These are phyloP conservation scores for Dermatemys mawii DNA, from an alignment of 2,113 vertebrate species.

Conservation along the genomic window DNA sequence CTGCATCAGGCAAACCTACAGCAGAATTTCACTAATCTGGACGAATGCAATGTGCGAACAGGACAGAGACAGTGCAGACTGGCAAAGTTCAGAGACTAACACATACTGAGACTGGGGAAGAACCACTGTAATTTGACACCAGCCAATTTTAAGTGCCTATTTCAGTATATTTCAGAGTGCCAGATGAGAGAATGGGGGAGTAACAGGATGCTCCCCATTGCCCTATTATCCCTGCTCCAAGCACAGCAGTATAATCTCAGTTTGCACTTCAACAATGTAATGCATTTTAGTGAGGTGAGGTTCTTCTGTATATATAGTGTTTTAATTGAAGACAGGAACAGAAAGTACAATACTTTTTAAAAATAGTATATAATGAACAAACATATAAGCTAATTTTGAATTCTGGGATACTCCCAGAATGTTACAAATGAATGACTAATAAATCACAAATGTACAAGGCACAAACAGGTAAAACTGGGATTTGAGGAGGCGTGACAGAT, in stretches of 20 bases:
- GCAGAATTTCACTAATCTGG: neutral
- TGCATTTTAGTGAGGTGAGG: fast-evolving
- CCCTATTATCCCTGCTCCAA: neutral
- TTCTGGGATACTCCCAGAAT: fast-evolving
- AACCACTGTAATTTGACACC: neutral
- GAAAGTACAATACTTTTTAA: neutral
- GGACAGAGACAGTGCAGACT: neutral
- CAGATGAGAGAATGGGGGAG: neutral
- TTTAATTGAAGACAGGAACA: neutral
- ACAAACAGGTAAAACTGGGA: neutral
- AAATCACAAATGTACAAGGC: fast-evolving
- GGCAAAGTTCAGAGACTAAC: neutral
- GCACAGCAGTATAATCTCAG: neutral
- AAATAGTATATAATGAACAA: neutral
- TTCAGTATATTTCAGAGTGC: neutral
- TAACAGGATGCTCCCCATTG: neutral
- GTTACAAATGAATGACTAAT: fast-evolving
- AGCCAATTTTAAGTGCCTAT: neutral
- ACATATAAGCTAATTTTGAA: neutral
- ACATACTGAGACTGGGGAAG: neutral
- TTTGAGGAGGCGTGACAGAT: neutral
- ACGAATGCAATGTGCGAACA: neutral
- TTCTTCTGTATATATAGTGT: neutral
- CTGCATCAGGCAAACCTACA: neutral
- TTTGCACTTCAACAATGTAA: neutral